phyloP scores from a whole-genome alignment of 2,797 vertebrate genomes.

The Aphelocoma californica region DNA sequence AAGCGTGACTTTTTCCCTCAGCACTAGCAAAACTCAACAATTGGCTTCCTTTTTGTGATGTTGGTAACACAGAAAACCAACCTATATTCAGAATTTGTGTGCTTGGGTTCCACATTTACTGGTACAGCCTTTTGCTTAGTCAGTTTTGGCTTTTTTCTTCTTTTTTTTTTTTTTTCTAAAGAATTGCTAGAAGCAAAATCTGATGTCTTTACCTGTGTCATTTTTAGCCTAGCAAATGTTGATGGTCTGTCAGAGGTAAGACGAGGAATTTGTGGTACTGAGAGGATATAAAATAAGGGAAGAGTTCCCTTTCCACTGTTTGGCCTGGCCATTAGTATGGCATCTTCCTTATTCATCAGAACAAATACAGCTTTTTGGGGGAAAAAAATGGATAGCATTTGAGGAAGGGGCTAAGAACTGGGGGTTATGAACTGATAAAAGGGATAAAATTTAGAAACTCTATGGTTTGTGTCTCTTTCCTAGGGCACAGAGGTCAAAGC shows the following conservation, averaged over 20 bases:
- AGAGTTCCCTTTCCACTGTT: not conserved
- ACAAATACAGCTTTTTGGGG: not conserved
- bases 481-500: slow-evolving; percentile 98
- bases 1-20: not conserved
- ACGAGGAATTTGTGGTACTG: not conserved
- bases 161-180: accelerated
- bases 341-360: not conserved
- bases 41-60: not conserved
- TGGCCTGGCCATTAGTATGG: not conserved
- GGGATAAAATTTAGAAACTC: not conserved
- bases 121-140: not conserved
- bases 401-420: not conserved
- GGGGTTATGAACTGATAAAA: not conserved
- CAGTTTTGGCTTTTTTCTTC: not conserved
- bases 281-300: not conserved
- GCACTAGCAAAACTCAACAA: not conserved
- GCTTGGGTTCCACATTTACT: not conserved
- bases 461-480: slow-evolving; percentile 11
- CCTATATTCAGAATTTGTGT: accelerated
- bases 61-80: not conserved
- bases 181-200: not conserved
- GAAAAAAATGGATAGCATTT: not conserved
- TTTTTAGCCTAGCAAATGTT: not conserved
- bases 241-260: not conserved
- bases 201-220: not conserved